Conservation (phyloP, 2,797 vertebrate species). For the Iguana delicatissima region DNA sequence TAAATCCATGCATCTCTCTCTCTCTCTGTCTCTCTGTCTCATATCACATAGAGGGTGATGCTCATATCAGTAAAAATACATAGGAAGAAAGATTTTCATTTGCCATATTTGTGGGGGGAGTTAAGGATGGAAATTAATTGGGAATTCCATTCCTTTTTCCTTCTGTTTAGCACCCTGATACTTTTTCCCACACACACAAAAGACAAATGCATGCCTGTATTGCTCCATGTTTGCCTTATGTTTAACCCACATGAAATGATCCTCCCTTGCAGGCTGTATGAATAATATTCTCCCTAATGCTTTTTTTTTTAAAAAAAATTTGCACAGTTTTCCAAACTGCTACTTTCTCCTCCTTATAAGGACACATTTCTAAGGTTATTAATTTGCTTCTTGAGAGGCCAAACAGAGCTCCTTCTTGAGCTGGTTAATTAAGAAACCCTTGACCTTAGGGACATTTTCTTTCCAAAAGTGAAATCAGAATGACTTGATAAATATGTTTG, state of each 20-base stretch:
- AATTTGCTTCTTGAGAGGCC: conserved; percentile 42
- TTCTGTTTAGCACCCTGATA: not conserved
- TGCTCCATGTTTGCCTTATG: not conserved
- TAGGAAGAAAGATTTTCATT: not conserved
- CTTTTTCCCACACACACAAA: not conserved
- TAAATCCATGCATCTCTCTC: too few relatives aligned
- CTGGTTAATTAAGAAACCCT: conserved; percentile 51
- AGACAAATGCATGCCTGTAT: accelerated
- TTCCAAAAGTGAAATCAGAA: conserved; percentile 54
- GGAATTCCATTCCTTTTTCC: not conserved
- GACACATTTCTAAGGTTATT: not conserved
- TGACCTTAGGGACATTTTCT: conserved; percentile 63
- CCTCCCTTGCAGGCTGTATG: not conserved
- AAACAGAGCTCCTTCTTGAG: not conserved
- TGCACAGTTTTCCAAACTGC: conserved; percentile 20
- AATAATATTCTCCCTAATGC: not conserved
- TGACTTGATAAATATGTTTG: conserved; percentile 75
- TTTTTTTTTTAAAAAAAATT: too few relatives aligned
- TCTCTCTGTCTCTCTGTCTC: too few relatives aligned
- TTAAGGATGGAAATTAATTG: not conserved
- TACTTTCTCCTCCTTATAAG: conserved; percentile 38
- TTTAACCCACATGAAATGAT: not conserved
- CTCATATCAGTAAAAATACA: not conserved
- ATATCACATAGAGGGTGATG: not conserved
- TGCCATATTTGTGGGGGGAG: not conserved